phyloP scores from a whole-genome alignment of 2,113 vertebrate genomes.

The Cygnus atratus region DNA sequence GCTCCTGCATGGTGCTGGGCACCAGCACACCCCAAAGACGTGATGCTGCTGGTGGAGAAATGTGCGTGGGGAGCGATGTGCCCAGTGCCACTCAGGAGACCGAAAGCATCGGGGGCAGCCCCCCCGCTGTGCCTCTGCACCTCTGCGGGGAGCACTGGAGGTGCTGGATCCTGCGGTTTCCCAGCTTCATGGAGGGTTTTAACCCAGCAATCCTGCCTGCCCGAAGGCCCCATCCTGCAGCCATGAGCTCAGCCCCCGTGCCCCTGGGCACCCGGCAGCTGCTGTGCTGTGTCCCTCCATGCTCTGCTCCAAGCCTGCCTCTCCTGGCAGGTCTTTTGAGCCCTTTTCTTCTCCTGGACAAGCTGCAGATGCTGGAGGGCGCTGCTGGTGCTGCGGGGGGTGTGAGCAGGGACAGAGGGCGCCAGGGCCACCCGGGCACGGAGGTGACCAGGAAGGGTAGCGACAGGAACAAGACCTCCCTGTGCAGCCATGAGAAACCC shows the following conservation, averaged over 20 bases:
- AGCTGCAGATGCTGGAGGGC: not conserved
- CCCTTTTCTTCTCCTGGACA: not conserved
- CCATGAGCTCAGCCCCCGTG: not conserved
- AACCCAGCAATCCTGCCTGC: not conserved
- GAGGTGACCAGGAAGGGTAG: not conserved
- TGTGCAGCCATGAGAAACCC: not conserved
- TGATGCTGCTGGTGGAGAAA: not conserved
- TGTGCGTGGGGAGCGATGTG: not conserved
- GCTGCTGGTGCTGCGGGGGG: not conserved
- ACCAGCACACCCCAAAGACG: not conserved
- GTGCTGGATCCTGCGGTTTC: not conserved
- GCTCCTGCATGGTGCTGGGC: not conserved
- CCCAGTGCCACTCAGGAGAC: not conserved
- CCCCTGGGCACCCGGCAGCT: fast-evolving
- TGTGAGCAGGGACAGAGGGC: not conserved
- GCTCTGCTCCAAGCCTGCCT: not conserved
- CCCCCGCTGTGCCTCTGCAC: too few species aligned
- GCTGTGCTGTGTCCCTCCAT: not conserved
- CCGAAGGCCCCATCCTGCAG: not conserved
- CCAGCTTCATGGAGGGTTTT: not conserved
- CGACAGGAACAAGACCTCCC: not conserved
- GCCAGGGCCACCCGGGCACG: not conserved
- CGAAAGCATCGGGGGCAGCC: not conserved
- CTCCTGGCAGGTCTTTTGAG: not conserved
- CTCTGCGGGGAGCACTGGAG: not conserved